These are phyloP conservation scores for Ivindomyrus marchei DNA, from an alignment of 2,113 vertebrate genomes.

Conservation along the genomic window DNA sequence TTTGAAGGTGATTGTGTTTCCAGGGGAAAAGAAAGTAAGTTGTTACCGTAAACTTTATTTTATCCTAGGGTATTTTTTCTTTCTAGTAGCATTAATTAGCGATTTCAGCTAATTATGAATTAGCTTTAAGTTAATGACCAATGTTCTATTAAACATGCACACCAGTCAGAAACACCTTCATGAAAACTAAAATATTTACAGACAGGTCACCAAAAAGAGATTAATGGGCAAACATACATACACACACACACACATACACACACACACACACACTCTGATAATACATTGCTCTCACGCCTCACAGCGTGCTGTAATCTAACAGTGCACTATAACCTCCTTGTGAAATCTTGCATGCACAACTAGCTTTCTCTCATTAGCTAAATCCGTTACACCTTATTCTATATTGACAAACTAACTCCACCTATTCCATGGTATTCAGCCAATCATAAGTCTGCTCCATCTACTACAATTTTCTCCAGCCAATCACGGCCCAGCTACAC, in stretches of 20 bases:
- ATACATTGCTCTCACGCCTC: not conserved
- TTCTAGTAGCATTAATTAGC: not conserved
- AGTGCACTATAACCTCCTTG: not conserved
- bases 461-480: not conserved
- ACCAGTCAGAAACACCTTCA: not conserved
- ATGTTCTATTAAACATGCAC: not conserved
- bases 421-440: not conserved
- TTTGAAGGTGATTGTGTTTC: not conserved
- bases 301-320: not conserved
- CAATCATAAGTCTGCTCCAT: not conserved
- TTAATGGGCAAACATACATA: not conserved
- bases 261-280: no score
- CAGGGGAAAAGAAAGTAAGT: not conserved
- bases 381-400: not conserved
- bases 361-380: not conserved
- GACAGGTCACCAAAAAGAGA: not conserved
- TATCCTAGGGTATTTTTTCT: not conserved
- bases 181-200: not conserved
- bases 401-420: not conserved
- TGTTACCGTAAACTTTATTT: not conserved
- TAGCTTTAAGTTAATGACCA: not conserved
- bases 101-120: not conserved
- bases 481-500: not conserved
- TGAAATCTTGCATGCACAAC: not conserved
- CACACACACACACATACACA: not conserved